Evolutionary conservation across 2,888 invertebrate genomes (phyloP), one percentile per base, ranked within the genome.

Genomic region (Asteroscopus sphinx): DNA sequence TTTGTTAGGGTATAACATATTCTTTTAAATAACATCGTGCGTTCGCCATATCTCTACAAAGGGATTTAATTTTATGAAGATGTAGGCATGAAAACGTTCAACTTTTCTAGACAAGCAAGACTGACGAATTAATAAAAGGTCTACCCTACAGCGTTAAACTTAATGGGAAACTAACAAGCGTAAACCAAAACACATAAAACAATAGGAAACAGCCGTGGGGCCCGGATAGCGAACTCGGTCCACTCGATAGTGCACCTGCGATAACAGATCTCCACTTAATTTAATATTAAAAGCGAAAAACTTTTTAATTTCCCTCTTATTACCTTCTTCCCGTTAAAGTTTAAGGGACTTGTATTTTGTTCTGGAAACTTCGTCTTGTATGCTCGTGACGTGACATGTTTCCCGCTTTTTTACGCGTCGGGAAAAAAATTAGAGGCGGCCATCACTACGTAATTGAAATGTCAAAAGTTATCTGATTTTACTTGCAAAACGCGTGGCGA

Each of bases 381-480:
- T 93, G 93, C 77, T 82, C 71, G 71, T 92, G 93, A 93, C 93
- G 85, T 81, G 87, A 83, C 87, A 84, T 86, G 89, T 86, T 88
- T 86, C 74, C 77, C 83, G 82, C 76, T 79, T 82, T 85, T 84
- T 79, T 37, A 57, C 60, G 83, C 68, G 79, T 76, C 77, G 71
- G 21, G 69, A 85, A 91, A 82, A 80, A 92, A 92, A 90, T 90
- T 91, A 87, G 85, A 90, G 83, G 77, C 88, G 85, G 85, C 90
- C 90, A 91, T 93, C 92, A 91, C 89, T 86, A 78, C 88, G 91
- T 93, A 94, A 94, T 93, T 94, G 94, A 91, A 92, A 92, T 93
- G 94, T 93, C 94, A 94, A 93, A 94, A 94, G 92, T 94, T 94
- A 88, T 91, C 92, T 93, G 93, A 94, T 94, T 93, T 93, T 90